Evolutionary conservation across 2,888 invertebrate species (phyloP), one percentile per base, ranked within the genome.

Genomic region (Dynastes hyllus): DNA sequence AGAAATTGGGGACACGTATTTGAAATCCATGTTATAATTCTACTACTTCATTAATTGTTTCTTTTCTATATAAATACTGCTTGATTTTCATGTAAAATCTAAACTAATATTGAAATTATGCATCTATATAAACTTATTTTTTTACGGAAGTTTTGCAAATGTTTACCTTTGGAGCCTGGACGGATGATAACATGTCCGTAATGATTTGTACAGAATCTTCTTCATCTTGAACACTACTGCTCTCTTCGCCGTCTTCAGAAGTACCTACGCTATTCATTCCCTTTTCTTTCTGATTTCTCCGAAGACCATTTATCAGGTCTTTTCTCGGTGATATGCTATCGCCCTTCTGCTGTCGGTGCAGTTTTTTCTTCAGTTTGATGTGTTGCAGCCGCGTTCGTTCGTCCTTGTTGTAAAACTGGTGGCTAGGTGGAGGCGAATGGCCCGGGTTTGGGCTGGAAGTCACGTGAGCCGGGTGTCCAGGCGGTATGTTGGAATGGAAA

Each of bases 171-270:
- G 95, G 95, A 84, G 94, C 93, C 87, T 94, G 92, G 85, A 95
- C 93, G 83, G 93, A 93, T 40, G 95, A 94, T 83, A 95, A 90
- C 87, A 94, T 91, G 86, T 95, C 95, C 65, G 93, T 91, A 80
- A 94, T 91, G 79, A 92, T 91, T 84, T 93, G 92, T 80, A 92
- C 92, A 84, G 94, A 94, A 84, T 93, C 92, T 82, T 95, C 95
- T 81, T 95, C 95, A 85, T 93, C 94, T 81, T 93, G 93, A 81
- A 93, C 92, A 85, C 94, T 93, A 66, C 93, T 93, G 80, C 93
- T 93, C 85, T 95, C 94, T 85, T 95, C 95, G 79, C 94, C 95
- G 88, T 95, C 95, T 80, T 95, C 95, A 58, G 94, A 94, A n/a
- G 94, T 94, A n/a, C 94, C 94, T 76, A 91, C 92, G 71, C 91